Conservation (phyloP, 1,140 invertebrate genomes). For the Hetaerina americana region DNA sequence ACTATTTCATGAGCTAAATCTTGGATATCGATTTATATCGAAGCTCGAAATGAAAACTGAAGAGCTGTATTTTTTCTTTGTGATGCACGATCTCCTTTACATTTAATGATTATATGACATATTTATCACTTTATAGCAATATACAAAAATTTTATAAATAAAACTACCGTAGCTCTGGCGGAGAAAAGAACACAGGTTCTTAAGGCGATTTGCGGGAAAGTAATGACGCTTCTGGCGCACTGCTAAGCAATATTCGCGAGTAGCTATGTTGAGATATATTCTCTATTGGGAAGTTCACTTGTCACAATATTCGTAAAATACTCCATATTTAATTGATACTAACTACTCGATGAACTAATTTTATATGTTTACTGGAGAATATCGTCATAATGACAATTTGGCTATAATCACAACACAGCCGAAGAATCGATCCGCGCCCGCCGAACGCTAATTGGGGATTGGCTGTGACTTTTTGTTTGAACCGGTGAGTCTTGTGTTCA, state of each 20-base stretch:
- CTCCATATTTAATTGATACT: too few relatives aligned
- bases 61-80: background rate
- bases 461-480: background rate
- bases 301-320: too few relatives aligned
- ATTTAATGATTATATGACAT: background rate
- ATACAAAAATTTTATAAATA: background rate
- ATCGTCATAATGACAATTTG: background rate
- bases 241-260: background rate
- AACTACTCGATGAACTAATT: too few relatives aligned
- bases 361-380: too few relatives aligned
- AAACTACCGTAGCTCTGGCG: background rate
- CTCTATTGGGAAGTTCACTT: too few relatives aligned
- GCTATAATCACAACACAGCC: background rate
- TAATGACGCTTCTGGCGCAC: background rate
- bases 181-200: background rate
- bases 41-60: background rate
- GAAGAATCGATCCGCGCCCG: background rate
- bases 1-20: background rate
- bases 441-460: background rate
- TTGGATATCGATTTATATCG: background rate
- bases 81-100: background rate
- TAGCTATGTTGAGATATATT: too few relatives aligned
- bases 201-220: background rate
- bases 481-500: background rate
- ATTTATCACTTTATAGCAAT: background rate